These are phyloP conservation scores for Petaurus breviceps DNA, from an alignment of 2,113 vertebrate genomes.

Conservation along the genomic window DNA sequence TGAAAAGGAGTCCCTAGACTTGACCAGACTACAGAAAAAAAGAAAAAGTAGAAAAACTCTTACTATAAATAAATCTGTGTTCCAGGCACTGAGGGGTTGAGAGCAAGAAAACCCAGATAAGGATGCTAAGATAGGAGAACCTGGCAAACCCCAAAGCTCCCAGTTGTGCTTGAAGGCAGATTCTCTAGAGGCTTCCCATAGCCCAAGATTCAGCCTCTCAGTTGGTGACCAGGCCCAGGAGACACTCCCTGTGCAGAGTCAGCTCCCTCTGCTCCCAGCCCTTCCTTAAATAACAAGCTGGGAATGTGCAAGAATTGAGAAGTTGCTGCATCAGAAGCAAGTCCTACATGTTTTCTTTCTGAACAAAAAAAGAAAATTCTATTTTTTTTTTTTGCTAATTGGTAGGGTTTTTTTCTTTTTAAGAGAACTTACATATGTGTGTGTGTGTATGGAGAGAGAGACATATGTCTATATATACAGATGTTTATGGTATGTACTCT, in stretches of 20 bases:
- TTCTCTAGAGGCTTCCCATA: background rate
- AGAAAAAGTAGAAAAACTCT: background rate
- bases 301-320: background rate
- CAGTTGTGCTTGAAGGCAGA: background rate
- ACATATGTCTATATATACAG: background rate
- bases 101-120: background rate
- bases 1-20: background rate
- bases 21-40: background rate
- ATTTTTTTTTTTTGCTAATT: background rate
- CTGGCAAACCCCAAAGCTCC: background rate
- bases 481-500: background rate
- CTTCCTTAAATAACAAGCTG: background rate
- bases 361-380: background rate
- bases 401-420: background rate
- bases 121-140: background rate
- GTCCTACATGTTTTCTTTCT: background rate
- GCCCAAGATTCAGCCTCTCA: background rate
- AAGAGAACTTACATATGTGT: background rate
- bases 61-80: background rate
- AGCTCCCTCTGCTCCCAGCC: background rate
- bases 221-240: background rate
- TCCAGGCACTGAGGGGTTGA: background rate
- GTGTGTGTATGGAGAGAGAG: background rate
- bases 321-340: background rate
- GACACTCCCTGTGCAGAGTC: background rate